Percentiles rank a stretch among this genome's conserved stretches.
Conservation (phyloP, 2,888 invertebrate species). For the Hemistola chrysoprasaria region DNA sequence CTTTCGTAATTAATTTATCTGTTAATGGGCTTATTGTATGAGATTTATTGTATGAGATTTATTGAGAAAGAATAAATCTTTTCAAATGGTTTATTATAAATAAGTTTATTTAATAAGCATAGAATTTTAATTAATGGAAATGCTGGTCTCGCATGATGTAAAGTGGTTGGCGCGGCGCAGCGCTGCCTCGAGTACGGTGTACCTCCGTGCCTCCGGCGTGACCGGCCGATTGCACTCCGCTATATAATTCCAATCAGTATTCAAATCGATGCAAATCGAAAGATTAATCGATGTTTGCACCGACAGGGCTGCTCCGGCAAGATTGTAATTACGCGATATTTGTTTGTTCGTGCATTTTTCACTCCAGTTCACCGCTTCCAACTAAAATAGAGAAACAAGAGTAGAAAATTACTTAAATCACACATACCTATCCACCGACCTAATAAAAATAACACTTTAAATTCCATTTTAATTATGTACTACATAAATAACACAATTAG, state of each 20-base stretch:
- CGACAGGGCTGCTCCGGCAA: conserved; percentile 43
- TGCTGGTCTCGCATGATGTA: conserved; percentile 5
- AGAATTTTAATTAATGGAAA: conserved; percentile 16
- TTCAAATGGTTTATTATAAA: conserved; percentile 6
- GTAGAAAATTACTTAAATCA: conserved; percentile 3
- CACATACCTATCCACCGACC: background rate
- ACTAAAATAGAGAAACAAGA: conserved; percentile 11
- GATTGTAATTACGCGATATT: conserved; percentile 47
- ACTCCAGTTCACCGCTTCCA: conserved; percentile 8
- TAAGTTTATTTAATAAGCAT: conserved; percentile 18
- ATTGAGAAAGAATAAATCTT: conserved; percentile 16
- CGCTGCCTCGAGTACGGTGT: conserved; percentile 34
- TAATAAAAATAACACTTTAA: conserved; percentile 11
- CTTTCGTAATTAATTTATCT: conserved; percentile 18
- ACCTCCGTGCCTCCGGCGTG: conserved; percentile 47
- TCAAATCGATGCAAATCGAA: conserved; percentile 74
- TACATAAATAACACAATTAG: conserved; percentile 20
- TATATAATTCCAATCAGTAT: conserved; percentile 70
- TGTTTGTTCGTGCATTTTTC: conserved; percentile 34
- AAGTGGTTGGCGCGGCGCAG: conserved; percentile 1
- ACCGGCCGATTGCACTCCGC: conserved; percentile 50
- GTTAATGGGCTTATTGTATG: conserved; percentile 15
- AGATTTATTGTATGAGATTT: conserved; percentile 15
- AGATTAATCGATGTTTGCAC: conserved; percentile 68
- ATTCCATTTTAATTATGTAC: conserved; percentile 11